Conservation (phyloP, 2,888 invertebrate species). For the Leuctra nigra region DNA sequence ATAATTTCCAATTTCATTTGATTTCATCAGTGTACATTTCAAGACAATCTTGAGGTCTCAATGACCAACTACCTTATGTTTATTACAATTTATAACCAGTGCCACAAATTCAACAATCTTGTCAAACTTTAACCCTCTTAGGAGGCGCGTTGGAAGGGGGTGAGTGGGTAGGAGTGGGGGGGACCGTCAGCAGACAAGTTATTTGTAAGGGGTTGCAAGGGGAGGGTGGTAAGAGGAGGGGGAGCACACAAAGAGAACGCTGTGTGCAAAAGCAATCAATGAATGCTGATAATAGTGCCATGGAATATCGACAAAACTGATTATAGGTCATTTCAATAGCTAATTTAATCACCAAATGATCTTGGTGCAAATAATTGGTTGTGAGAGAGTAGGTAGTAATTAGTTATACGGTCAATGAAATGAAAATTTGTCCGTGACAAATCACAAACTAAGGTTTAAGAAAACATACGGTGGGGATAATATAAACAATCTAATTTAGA, state of each 20-base stretch:
- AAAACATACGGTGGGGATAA: too few species aligned
- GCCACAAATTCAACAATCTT: slow-evolving; percentile 13
- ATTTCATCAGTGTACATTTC: too few species aligned
- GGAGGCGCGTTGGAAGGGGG: not conserved
- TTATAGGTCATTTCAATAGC: too few species aligned
- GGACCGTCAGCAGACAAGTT: slow-evolving; percentile 12
- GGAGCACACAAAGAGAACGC: slow-evolving; percentile 8
- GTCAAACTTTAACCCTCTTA: slow-evolving; percentile 12
- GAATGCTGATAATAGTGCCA: slow-evolving; percentile 7
- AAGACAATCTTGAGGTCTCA: too few species aligned
- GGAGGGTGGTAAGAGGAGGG: not conserved
- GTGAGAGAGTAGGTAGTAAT: too few species aligned
- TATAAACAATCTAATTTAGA: too few species aligned
- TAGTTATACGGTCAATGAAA: too few species aligned
- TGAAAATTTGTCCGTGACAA: too few species aligned
- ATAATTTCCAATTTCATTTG: too few species aligned
- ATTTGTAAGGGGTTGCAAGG: slow-evolving; percentile 7
- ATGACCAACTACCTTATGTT: not conserved
- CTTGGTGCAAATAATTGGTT: too few species aligned
- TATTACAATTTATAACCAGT: not conserved
- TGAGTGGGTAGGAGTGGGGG: not conserved
- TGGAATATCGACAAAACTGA: not conserved
- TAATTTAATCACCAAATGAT: too few species aligned
- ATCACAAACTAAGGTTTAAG: too few species aligned
- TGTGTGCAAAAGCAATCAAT: slow-evolving; percentile 13